Base-by-base conservation (phyloP, 2,888 invertebrate genomes). In the Diplolepis rosae region DNA sequence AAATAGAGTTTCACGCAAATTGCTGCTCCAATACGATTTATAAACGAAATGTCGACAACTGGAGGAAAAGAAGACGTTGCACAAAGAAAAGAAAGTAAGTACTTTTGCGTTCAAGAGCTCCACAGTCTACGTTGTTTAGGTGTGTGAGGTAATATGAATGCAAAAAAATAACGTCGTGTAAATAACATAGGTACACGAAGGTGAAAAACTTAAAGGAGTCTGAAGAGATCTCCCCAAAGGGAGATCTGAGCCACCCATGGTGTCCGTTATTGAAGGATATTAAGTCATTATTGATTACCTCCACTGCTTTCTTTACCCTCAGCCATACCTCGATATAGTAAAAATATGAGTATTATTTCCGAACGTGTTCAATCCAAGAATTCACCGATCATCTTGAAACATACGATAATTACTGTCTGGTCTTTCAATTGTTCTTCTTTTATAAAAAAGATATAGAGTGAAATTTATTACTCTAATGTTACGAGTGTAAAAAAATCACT, bases 261-360 rank as follows among this genome's bases (percentile, higher is more conserved):
- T 85, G 87, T 85, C 86, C 81, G 84, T 86, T 87, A 87, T 87
- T 86, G 86, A 80, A 83, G 83, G 87, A 87, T 85, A 87, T 87
- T 87, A 87, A 87, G 87, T 86, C 86, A 87, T 87, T 87, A 87
- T 87, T 86, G 86, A 87, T 87, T 84, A 85, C 84, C 83, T 82
- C 81, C 77, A 82, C 77, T 73, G 80, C 76, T 78, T 80, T 79
- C 74, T 77, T 76, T 73, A 72, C 78, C 74, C 65, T 76, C 73
- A 70, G 66, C 73, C 77, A 76, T 77, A 77, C 77, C 72, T 70
- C 70, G 74, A 76, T 75, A 71, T 68, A 71, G 79, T 74, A 77
- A 75, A 77, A 79, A 80, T 79, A 80, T 69, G 76, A 79, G 68
- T 52, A 65, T 71, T 71, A 72, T 79, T 76, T 77, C 68, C 66